These are phyloP conservation scores for Thelaira solivaga DNA, from an alignment of 2,888 invertebrate species.

Conservation along the genomic window DNA sequence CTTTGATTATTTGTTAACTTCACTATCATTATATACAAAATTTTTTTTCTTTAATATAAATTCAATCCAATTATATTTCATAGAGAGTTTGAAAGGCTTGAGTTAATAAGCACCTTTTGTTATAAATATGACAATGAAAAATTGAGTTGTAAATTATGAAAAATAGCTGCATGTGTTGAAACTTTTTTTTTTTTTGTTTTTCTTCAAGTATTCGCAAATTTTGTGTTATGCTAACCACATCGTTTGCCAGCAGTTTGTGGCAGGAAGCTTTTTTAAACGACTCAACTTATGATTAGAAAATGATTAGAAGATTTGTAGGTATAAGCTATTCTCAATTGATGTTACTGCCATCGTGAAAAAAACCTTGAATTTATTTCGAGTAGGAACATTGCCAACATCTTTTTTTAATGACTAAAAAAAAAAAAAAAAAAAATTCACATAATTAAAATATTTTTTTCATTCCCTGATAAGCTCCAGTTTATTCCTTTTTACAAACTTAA, in stretches of 20 bases:
- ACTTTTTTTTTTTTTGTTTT: too few species aligned
- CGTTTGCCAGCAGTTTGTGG: too few species aligned
- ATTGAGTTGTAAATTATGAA: constrained; percentile 62
- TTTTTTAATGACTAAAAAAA: not conserved
- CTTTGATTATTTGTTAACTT: constrained; percentile 22
- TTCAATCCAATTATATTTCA: constrained; percentile 46
- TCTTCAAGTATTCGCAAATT: too few species aligned
- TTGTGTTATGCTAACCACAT: too few species aligned
- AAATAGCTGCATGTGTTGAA: not conserved
- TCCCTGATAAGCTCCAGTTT: constrained; percentile 16
- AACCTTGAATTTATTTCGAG: too few species aligned
- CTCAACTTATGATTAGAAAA: too few species aligned
- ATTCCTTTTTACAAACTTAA: not conserved
- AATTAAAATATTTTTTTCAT: constrained; percentile 15
- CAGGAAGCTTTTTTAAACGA: too few species aligned
- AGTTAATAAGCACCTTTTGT: constrained; percentile 55
- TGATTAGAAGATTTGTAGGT: too few species aligned
- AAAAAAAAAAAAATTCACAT: not conserved
- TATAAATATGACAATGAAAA: constrained; percentile 62
- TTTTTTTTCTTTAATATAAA: not conserved
- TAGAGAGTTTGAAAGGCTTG: constrained; percentile 23
- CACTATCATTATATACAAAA: constrained; percentile 43
- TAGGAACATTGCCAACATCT: too few species aligned
- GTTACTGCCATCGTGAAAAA: too few species aligned
- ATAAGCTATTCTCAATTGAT: too few species aligned